Base-by-base conservation (phyloP, 2,797 vertebrate genomes). In the Danio aesculapii region DNA sequence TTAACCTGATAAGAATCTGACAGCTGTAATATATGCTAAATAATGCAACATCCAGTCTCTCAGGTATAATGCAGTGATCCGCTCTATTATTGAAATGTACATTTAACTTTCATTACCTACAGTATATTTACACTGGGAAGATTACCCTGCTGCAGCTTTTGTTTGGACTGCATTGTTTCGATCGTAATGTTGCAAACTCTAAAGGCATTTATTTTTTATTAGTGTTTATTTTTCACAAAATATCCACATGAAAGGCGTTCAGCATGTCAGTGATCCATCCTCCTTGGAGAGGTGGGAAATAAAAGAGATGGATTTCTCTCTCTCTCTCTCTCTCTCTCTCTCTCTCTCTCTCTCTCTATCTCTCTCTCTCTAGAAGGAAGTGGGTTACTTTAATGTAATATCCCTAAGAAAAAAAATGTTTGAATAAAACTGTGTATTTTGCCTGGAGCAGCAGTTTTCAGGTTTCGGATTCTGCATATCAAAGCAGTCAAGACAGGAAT, bases 11-110 rank as follows among this genome's bases (percentile, higher is more conserved):
- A 86, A 71, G 49, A 52, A 80, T 86, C 79, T 79, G 67, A 74
- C 82, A 75, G 50, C 50, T 66, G 3, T 83, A 83, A 83, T 84
- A 49, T 75, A 86, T 86, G 81, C 75, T 80, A 87, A 85, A 79
- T 73, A 76, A 76, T 88, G 83, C 76, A 75, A 57, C 81, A 64
- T 73, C 58, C 75, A 41, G n/a, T 55, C 63, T 66, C 57, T 53
- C 30, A 76, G 66, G 43, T 84, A 62, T 67, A 67, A 66, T 71
- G 44, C 43, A 14, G 47, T 77, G 71, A 72, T 80, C 58, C n/a
- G 8, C 64, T 83, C 66, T 49, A 72, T 86, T 85, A 85, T 81
- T 83, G 49, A 77, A 83, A 83, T 67, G 71, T 84, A 73, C 67
- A 47, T 82, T 81, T 81, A 80, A 81, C 80, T 85, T 84, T 77